These are phyloP conservation scores for Tyto alba DNA, from an alignment of 2,113 vertebrate species.

Conservation along the genomic window DNA sequence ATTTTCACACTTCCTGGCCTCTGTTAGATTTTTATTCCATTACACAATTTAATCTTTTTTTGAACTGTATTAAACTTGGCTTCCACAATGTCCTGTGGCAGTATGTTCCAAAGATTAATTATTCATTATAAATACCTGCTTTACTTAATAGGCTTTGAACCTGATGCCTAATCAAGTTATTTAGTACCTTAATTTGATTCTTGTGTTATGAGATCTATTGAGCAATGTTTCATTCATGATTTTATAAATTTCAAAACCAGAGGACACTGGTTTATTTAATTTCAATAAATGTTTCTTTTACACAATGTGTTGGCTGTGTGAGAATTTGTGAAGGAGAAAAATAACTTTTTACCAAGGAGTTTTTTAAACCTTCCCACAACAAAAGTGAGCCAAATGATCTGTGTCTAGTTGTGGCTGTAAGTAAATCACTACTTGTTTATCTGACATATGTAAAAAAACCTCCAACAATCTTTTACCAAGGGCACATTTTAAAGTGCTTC, in stretches of 20 bases:
- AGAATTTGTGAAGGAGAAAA: not conserved
- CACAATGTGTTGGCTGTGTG: not conserved
- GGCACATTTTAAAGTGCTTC: not conserved
- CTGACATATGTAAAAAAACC: not conserved
- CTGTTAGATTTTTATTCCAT: not conserved
- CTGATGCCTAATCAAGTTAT: not conserved
- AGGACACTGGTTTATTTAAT: not conserved
- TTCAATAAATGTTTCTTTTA: not conserved
- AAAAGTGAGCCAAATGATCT: not conserved
- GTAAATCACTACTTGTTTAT: not conserved
- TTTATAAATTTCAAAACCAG: not conserved
- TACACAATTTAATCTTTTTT: not conserved
- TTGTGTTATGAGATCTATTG: not conserved
- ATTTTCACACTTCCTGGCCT: not conserved
- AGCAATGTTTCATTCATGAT: not conserved
- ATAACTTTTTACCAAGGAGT: not conserved
- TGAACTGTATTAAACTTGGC: not conserved
- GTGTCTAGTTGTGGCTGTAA: not conserved
- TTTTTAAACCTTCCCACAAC: not conserved
- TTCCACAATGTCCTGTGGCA: not conserved
- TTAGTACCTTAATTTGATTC: not conserved
- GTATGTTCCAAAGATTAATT: not conserved
- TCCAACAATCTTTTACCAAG: not conserved
- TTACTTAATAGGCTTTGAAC: not conserved
- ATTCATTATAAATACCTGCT: not conserved